Conservation (phyloP, 2,888 invertebrate species). For the Podotricha telesiphe region DNA sequence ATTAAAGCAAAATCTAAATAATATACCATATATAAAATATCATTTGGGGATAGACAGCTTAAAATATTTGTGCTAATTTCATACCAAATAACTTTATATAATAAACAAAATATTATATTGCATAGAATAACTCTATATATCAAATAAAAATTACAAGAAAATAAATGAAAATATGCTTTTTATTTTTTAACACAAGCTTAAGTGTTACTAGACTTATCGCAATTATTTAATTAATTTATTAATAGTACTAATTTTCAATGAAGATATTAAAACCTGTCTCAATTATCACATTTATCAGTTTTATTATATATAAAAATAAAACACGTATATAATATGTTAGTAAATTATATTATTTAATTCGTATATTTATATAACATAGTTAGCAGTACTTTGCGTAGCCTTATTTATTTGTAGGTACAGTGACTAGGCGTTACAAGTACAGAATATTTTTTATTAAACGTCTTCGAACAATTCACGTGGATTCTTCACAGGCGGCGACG, state of each 20-base stretch:
- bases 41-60: not conserved
- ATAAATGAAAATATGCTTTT: no score
- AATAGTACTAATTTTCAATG: no score
- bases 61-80: no score
- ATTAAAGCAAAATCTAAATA: not conserved
- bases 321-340: conserved; percentile 8
- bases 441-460: not conserved
- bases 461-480: not conserved
- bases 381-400: conserved; percentile 15
- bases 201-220: no score
- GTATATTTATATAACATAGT: conserved; percentile 1
- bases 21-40: not conserved
- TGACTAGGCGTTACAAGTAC: conserved; percentile 18
- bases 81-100: no score
- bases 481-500: conserved; percentile 58
- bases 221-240: no score
- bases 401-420: conserved; percentile 14
- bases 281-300: no score
- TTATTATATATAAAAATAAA: conserved; percentile 11
- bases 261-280: no score
- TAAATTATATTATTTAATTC: conserved; percentile 14
- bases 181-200: no score
- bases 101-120: no score
- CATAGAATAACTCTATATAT: no score
- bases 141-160: no score